Percentiles rank a stretch among this genome's conserved stretches.
Evolutionary conservation across 2,888 invertebrate genomes (phyloP).

Genomic region (Harmothoe impar): DNA sequence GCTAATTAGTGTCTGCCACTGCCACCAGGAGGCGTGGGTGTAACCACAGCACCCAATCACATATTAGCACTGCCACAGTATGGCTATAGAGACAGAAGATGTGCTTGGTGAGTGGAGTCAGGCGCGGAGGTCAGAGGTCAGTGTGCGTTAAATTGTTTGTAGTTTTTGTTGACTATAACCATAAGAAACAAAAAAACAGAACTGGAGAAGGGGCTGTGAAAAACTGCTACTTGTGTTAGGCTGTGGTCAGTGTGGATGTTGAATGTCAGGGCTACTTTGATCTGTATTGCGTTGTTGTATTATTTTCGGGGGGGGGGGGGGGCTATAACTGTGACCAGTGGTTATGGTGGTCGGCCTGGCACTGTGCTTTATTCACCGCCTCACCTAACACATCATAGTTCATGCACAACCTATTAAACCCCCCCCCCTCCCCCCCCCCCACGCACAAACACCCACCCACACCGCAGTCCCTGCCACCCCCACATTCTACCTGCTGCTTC

Average conservation of each 20-base stretch:
- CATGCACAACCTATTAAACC: no score
- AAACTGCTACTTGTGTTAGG: background rate
- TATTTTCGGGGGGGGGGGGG: background rate
- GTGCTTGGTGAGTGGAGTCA: background rate
- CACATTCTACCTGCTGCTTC: no score
- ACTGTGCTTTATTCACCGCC: no score
- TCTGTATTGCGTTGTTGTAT: conserved; percentile 8
- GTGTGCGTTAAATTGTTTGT: background rate
- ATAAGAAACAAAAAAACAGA: no score
- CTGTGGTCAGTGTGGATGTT: background rate
- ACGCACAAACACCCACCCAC: no score
- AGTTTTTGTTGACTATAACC: no score
- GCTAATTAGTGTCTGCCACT: background rate
- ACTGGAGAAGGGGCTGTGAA: background rate
- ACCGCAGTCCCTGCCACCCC: no score
- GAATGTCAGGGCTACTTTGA: conserved; percentile 6
- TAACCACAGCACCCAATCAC: background rate
- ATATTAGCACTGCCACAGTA: no score
- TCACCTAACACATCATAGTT: no score
- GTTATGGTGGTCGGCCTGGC: no score
- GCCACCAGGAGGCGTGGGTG: background rate
- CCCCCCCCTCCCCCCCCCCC: no score
- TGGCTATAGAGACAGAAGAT: background rate
- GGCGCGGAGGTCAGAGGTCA: background rate
- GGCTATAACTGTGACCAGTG: background rate